Conservation (phyloP, 2,797 vertebrate genomes). For the Alfaro cultratus region DNA sequence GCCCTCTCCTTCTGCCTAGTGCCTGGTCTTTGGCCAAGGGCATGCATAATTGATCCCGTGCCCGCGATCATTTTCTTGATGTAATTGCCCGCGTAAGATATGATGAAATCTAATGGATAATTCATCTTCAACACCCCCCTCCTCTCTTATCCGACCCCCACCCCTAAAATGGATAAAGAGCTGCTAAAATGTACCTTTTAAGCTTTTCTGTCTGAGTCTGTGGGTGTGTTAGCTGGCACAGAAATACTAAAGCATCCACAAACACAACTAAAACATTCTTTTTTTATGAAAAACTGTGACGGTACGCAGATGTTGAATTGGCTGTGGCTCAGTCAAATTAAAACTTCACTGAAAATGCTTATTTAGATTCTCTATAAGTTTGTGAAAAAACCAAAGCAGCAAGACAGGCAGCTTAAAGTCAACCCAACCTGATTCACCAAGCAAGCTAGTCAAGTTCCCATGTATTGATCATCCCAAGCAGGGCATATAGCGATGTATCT, state of each 20-base stretch:
- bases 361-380: neutral
- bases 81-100: conserved; percentile 99
- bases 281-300: neutral
- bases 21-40: conserved; percentile 95
- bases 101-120: conserved; percentile 99
- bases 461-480: neutral
- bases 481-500: neutral
- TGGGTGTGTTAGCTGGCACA: conserved; percentile 9
- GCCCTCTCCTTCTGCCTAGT: conserved; percentile 90
- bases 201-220: conserved; percentile 29
- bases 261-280: neutral
- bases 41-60: conserved; percentile 99
- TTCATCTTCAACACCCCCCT: conserved; percentile 81
- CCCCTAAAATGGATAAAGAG: conserved; percentile 88
- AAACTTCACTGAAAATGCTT: neutral
- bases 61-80: conserved; percentile 98
- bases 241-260: neutral
- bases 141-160: conserved; percentile 74
- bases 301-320: neutral
- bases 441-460: neutral
- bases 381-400: neutral
- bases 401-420: neutral
- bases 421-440: neutral
- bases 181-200: conserved; percentile 71
- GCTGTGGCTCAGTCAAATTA: neutral